phyloP scores from a whole-genome alignment of 2,797 vertebrate genomes.

The Mus minutoides region DNA sequence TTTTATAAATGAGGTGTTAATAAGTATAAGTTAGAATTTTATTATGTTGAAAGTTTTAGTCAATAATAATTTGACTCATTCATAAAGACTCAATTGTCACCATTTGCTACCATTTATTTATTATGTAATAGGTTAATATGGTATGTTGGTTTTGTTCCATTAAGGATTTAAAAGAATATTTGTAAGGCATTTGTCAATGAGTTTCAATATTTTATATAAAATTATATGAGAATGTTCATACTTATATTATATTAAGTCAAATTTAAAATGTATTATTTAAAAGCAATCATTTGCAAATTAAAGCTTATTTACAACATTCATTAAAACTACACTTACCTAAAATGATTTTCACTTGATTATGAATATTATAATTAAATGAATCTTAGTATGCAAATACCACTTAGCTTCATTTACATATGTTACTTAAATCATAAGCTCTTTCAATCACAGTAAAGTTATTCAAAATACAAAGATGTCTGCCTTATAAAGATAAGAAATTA shows the following conservation, averaged over 20 bases:
- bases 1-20: conserved; percentile 26
- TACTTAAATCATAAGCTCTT: conserved; percentile 64
- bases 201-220: conserved; percentile 49
- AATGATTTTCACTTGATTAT: conserved; percentile 76
- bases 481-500: conserved; percentile 29
- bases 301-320: conserved; percentile 68
- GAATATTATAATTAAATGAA: conserved; percentile 74
- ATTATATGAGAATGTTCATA: neutral
- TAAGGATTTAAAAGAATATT: neutral
- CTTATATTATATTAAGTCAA: conserved; percentile 63
- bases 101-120: neutral
- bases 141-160: neutral
- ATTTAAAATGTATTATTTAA: conserved; percentile 72
- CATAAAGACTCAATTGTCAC: neutral
- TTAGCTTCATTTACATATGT: conserved; percentile 70
- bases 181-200: conserved; percentile 24
- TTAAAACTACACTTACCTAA: conserved; percentile 68
- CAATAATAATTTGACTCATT: conserved; percentile 21
- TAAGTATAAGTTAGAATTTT: conserved; percentile 22
- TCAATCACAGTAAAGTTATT: conserved; percentile 59
- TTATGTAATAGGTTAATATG: neutral
- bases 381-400: conserved; percentile 75
- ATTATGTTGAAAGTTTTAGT: conserved; percentile 30
- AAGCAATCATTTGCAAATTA: conserved; percentile 77
- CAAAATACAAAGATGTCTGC: conserved; percentile 64